A percentile compares a stretch with the other conserved stretches of the same genome.
These are phyloP conservation scores for Acrobasis suavella DNA, from an alignment of 2,888 invertebrate species.

Conservation along the genomic window DNA sequence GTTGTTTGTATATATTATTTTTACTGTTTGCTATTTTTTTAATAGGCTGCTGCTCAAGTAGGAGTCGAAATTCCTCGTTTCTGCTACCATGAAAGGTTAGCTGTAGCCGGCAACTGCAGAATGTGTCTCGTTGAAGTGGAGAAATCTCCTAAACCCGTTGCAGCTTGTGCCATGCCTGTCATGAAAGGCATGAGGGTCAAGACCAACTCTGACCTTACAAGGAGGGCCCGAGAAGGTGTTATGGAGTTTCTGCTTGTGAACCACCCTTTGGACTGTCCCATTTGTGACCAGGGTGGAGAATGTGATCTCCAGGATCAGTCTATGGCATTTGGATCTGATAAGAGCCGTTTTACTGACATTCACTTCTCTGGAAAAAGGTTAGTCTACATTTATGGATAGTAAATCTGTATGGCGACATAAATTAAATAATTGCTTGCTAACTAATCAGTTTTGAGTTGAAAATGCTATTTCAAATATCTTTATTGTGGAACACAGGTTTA, in stretches of 20 bases:
- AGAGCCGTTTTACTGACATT: constrained; percentile 96
- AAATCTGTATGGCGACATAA: too few relatives aligned
- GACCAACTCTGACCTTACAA: constrained; percentile 97
- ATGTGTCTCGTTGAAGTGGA: constrained; percentile 99
- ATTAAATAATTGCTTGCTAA: too few relatives aligned
- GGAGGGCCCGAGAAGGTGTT: constrained; percentile 89
- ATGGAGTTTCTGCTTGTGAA: constrained; percentile 99
- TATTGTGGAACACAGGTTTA: too few relatives aligned
- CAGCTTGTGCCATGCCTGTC: constrained; percentile 99
- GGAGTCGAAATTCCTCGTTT: constrained; percentile 99
- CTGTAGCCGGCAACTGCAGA: constrained; percentile 99
- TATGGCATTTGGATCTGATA: constrained; percentile 98
- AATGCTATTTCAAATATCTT: too few relatives aligned
- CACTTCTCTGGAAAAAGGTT: constrained; percentile 95
- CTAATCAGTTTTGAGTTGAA: too few relatives aligned
- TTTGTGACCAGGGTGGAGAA: constrained; percentile 99
- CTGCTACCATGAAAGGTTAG: constrained; percentile 99
- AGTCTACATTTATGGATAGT: constrained; percentile 28
- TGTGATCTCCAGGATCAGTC: constrained; percentile 99
- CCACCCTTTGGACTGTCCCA: constrained; percentile 99
- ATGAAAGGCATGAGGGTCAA: constrained; percentile 99
- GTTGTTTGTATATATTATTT: too few relatives aligned
- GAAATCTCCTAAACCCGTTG: constrained; percentile 98
- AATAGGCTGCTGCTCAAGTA: constrained; percentile 94
- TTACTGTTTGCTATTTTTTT: constrained; percentile 28